Conservation (phyloP, 1,140 invertebrate species). For the Thaumetopoea pityocampa region DNA sequence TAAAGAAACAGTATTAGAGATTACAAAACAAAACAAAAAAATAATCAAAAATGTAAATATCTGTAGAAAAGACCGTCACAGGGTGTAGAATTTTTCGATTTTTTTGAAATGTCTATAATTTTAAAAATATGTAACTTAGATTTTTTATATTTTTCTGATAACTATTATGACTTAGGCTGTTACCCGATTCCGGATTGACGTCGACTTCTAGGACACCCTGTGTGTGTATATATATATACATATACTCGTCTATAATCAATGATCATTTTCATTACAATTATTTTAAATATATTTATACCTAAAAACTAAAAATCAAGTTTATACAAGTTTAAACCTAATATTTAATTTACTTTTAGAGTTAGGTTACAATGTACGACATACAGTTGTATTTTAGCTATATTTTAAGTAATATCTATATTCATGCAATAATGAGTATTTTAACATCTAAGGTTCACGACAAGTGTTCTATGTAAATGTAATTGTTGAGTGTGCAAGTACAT, state of each 20-base stretch:
- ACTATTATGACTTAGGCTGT: no score
- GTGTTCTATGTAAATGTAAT: conserved; percentile 66
- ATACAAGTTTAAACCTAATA: conserved; percentile 57
- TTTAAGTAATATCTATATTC: conserved; percentile 69
- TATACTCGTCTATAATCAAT: conserved; percentile 23
- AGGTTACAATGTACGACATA: conserved; percentile 58
- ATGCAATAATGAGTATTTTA: conserved; percentile 64
- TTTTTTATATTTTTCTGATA: no score
- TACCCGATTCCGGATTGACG: no score
- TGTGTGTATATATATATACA: no score
- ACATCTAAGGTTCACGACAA: conserved; percentile 46
- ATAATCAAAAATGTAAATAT: no score
- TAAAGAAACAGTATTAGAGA: no score
- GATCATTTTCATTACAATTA: conserved; percentile 17
- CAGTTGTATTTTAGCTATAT: conserved; percentile 56
- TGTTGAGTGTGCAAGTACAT: conserved; percentile 57
- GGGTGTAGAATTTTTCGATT: no score
- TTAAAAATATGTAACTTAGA: no score
- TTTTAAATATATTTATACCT: conserved; percentile 36
- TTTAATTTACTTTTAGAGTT: conserved; percentile 60
- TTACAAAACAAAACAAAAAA: no score
- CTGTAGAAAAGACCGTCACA: no score
- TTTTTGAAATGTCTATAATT: no score
- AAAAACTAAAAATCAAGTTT: conserved; percentile 51
- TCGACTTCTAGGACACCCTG: no score